These are phyloP conservation scores for Acanthoscelides obtectus DNA, from an alignment of 2,888 invertebrate species.

Conservation along the genomic window DNA sequence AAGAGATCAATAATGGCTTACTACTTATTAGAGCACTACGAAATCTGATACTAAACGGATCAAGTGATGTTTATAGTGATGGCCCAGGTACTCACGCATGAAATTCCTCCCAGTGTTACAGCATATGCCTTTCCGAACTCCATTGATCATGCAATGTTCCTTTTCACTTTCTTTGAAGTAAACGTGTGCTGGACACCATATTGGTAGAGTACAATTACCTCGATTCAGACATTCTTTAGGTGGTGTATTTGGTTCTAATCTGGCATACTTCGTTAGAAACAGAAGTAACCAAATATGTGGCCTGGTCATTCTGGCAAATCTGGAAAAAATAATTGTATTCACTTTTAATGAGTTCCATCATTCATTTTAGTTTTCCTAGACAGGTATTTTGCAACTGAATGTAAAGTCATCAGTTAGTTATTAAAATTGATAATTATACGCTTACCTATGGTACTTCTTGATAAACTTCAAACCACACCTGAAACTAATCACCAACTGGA, in stretches of 20 bases:
- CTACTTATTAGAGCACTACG: too few relatives aligned
- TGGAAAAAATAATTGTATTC: background rate
- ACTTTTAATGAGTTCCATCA: too few relatives aligned
- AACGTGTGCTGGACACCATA: slow-evolving; percentile 65
- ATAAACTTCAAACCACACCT: too few relatives aligned
- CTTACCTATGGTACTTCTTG: too few relatives aligned
- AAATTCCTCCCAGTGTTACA: slow-evolving; percentile 60
- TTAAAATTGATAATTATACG: too few relatives aligned
- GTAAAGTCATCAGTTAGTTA: too few relatives aligned
- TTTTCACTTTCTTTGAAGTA: slow-evolving; percentile 24
- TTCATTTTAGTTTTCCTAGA: too few relatives aligned
- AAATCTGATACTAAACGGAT: too few relatives aligned
- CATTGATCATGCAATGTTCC: slow-evolving; percentile 51
- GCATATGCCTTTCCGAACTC: slow-evolving; percentile 54
- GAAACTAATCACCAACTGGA: too few relatives aligned
- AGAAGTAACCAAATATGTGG: background rate
- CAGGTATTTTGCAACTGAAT: too few relatives aligned
- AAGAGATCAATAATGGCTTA: too few relatives aligned
- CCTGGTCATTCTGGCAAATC: background rate
- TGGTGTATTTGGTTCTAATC: background rate
- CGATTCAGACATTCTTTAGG: slow-evolving; percentile 45
- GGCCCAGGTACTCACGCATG: slow-evolving; percentile 46
- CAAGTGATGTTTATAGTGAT: too few relatives aligned
- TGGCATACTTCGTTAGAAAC: background rate
- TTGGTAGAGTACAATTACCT: slow-evolving; percentile 56